Evolutionary conservation across 1,140 invertebrate species (phyloP).

Genomic region (Solen grandis): DNA sequence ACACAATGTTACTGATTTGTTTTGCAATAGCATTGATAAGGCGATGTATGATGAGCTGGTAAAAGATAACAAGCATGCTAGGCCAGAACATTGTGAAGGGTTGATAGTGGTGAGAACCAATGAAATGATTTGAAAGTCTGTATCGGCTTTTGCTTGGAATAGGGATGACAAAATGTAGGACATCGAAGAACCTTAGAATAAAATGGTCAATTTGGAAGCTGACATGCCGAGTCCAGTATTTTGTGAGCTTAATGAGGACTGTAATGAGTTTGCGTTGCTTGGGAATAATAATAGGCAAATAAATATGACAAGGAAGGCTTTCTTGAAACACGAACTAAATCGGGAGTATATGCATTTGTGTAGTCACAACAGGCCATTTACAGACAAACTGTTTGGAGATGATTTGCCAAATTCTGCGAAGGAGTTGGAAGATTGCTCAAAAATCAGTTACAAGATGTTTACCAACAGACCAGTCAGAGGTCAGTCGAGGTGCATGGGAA

Average conservation of each 20-base stretch:
- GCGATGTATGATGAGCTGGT: not conserved
- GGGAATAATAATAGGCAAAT: conserved; percentile 20
- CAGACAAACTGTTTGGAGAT: too few species aligned
- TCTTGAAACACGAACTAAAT: too few species aligned
- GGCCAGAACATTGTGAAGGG: not conserved
- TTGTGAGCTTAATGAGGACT: conserved; percentile 1
- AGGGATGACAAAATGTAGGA: conserved; percentile 11
- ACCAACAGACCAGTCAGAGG: too few species aligned
- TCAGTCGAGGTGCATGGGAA: too few species aligned
- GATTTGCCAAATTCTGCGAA: too few species aligned
- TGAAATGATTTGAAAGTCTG: too few species aligned
- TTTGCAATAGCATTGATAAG: conserved; percentile 5
- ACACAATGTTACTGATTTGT: conserved; percentile 3
- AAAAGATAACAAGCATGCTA: not conserved
- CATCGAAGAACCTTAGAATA: not conserved
- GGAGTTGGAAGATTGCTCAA: too few species aligned
- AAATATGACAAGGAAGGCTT: conserved; percentile 5
- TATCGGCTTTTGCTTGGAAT: not conserved
- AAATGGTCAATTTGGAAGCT: not conserved
- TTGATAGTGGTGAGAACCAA: too few species aligned
- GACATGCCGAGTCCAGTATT: not conserved
- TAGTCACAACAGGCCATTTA: too few species aligned
- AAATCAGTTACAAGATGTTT: too few species aligned
- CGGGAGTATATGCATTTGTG: too few species aligned
- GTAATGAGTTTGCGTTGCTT: not conserved